These are phyloP conservation scores for Thymelicus lineola DNA, from an alignment of 2,888 invertebrate species.

Conservation along the genomic window DNA sequence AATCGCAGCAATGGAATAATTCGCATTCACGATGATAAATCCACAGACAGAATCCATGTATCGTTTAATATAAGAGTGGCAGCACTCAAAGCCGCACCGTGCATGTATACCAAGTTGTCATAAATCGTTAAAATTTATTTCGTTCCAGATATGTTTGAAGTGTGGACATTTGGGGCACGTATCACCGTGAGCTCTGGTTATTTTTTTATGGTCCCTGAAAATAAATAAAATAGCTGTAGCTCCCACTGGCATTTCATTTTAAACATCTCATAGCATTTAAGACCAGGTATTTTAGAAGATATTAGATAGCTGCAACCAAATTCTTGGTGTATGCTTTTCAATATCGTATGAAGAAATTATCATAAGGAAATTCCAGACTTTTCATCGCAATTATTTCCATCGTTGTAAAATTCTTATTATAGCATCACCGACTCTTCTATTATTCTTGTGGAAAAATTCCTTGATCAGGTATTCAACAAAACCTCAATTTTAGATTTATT, in stretches of 20 bases:
- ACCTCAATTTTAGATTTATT: too few relatives aligned
- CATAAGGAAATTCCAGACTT: too few relatives aligned
- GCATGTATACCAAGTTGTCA: constrained; percentile 18
- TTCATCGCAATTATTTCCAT: too few relatives aligned
- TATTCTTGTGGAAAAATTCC: too few relatives aligned
- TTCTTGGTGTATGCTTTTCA: too few relatives aligned
- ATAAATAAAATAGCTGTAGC: constrained; percentile 26
- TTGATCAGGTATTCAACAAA: too few relatives aligned
- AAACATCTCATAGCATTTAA: constrained; percentile 5
- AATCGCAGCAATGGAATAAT: not conserved
- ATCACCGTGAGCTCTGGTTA: constrained; percentile 27
- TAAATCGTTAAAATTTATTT: constrained; percentile 40
- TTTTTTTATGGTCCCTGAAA: constrained; percentile 28
- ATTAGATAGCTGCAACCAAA: too few relatives aligned
- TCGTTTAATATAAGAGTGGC: constrained; percentile 15
- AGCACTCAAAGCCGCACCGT: constrained; percentile 2
- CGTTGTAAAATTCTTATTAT: too few relatives aligned
- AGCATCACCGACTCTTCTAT: too few relatives aligned
- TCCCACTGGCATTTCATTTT: constrained; percentile 12
- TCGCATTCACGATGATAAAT: not conserved
- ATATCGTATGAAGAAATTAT: too few relatives aligned
- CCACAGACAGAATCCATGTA: not conserved
- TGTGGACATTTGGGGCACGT: constrained; percentile 34
- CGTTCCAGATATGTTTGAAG: constrained; percentile 30
- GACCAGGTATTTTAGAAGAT: not conserved